Evolutionary conservation across 2,888 invertebrate genomes (phyloP), one percentile per base, ranked within the genome.

Genomic region (Emmelina monodactyla): DNA sequence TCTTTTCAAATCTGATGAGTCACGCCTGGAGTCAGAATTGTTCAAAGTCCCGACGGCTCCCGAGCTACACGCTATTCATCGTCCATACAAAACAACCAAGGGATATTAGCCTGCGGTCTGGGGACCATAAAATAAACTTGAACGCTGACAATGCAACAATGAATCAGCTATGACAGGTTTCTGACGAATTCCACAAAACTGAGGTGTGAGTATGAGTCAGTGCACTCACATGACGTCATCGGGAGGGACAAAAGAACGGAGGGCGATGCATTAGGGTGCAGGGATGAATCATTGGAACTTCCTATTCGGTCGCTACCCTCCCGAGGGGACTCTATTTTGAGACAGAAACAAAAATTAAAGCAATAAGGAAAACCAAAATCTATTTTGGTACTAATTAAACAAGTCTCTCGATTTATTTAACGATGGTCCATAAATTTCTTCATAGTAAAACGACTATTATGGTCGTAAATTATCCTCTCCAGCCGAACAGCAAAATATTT

Each of bases 221-320:
- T 65, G 63, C 65, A 62, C 46, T 53, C 49, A 50, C 16, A 51
- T 78, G 75, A 76, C 75, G 76, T 76, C 76, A 79, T 49, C 47
- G 39, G 41, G 55, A 65, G 64, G 71, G 67, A 63, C 61, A 50
- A 53, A 51, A 50, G 54, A 58, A 59, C 49, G 50, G 53, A 67
- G 69, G 73, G 70, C 58, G 53, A 62, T 56, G 58, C 58, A 53
- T 38, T 60, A 71, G 75, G 75, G 76, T 65, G 61, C 52, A 54
- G 62, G 66, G 73, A 72, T 79, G 76, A 79, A 72, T 79, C 78
- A 78, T 71, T 64, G 67, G 64, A 65, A 63, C 62, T 62, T 61
- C 58, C 56, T 59, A 56, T 58, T 61, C 60, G 71, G 69, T 71
- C 71, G 65, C 55, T 64, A 66, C 65, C 71, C 68, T 56, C 62